These are phyloP conservation scores for Morone saxatilis DNA, from an alignment of 2,113 vertebrate genomes.

Conservation along the genomic window DNA sequence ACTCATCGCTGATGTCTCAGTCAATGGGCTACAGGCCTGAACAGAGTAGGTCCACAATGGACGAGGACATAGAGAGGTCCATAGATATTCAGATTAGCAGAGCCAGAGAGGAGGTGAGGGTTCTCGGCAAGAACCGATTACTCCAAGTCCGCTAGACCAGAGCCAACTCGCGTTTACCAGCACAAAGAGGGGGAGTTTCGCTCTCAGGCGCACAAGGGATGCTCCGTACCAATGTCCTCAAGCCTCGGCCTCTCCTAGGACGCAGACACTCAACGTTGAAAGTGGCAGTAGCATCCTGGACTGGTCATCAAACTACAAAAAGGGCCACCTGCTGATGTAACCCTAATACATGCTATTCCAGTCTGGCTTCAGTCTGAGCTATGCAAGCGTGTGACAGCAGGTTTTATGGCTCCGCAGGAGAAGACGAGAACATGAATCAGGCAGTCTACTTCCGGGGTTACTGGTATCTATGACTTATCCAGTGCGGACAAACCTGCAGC, in stretches of 20 bases:
- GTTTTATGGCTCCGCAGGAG: neutral
- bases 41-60: constrained; percentile 52
- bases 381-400: neutral
- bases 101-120: constrained; percentile 83
- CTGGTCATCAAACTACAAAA: constrained; percentile 40
- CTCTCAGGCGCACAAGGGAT: neutral
- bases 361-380: constrained; percentile 59
- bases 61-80: constrained; percentile 65
- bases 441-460: constrained; percentile 63
- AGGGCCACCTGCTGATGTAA: constrained; percentile 12
- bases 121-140: constrained; percentile 84
- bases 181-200: constrained; percentile 68
- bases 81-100: constrained; percentile 78
- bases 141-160: constrained; percentile 53
- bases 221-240: no score
- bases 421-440: constrained; percentile 8
- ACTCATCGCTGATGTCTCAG: constrained; percentile 58
- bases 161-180: constrained; percentile 79
- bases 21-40: constrained; percentile 73
- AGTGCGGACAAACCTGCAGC: neutral
- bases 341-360: constrained; percentile 50
- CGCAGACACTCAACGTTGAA: no score
- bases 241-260: no score
- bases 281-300: no score
- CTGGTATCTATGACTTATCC: constrained; percentile 40